Percentiles rank a stretch among this genome's conserved stretches.
These are phyloP conservation scores for Lepidothrix coronata DNA, from an alignment of 2,113 vertebrate species.

Conservation along the genomic window DNA sequence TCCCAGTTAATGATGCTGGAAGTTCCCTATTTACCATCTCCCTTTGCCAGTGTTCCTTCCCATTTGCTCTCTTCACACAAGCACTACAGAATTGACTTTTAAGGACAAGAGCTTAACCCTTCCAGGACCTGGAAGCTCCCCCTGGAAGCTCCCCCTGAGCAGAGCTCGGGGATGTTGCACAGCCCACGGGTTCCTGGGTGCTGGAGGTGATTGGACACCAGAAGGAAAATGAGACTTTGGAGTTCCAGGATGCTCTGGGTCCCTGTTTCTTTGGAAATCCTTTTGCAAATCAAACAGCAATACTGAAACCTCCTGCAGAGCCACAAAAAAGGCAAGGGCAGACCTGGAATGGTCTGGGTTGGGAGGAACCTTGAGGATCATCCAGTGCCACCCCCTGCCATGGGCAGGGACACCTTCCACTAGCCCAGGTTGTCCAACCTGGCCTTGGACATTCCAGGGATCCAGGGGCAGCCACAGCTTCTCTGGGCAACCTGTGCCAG, in stretches of 20 bases:
- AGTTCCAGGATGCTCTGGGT: not conserved
- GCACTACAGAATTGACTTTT: not conserved
- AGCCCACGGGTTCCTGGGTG: fast-evolving
- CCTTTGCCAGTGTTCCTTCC: not conserved
- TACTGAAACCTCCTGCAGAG: not conserved
- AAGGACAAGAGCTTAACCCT: not conserved
- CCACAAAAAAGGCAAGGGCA: not conserved
- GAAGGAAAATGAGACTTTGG: not conserved
- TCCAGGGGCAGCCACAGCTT: not conserved
- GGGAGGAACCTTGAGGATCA: not conserved
- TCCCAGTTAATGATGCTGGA: not conserved
- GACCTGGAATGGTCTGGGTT: not conserved
- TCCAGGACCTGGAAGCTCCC: not conserved
- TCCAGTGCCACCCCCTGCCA: not conserved
- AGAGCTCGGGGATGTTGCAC: fast-evolving
- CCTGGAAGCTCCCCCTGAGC: not conserved
- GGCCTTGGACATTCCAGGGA: not conserved
- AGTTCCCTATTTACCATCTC: not conserved
- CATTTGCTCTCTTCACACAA: not conserved
- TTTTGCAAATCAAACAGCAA: not conserved
- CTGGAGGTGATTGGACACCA: not conserved
- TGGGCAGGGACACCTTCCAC: not conserved
- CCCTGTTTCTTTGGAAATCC: not conserved
- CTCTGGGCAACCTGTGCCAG: not conserved
- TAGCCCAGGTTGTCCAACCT: not conserved